Percentiles rank a stretch among this genome's conserved stretches.
phyloP scores from a whole-genome alignment of 30 jellyfish, hydroid and myxozoan genomes.

The Aurelia aurita complex sp. Pacific region DNA sequence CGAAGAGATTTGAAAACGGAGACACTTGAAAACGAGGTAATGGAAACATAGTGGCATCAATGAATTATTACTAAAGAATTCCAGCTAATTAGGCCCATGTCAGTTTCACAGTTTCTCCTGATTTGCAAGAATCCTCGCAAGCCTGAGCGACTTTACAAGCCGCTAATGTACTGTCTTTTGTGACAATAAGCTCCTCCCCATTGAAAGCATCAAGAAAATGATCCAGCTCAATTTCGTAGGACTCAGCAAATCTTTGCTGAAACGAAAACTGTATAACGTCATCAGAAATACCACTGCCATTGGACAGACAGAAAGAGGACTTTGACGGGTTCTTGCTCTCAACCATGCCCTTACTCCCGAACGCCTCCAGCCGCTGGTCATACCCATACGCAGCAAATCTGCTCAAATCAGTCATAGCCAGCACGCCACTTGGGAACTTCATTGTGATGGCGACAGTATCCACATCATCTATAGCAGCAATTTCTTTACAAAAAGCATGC shows the following conservation, averaged over 20 bases:
- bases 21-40: too few relatives aligned
- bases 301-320: constrained; percentile 63
- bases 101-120: constrained; percentile 70
- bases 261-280: constrained; percentile 72
- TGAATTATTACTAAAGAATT: too few relatives aligned
- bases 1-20: too few relatives aligned
- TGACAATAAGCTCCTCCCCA: constrained; percentile 49
- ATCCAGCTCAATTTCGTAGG: constrained; percentile 72
- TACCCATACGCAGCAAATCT: constrained; percentile 95
- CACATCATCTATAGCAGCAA: constrained; percentile 80
- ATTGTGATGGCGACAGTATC: constrained; percentile 89
- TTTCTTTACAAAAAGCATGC: constrained; percentile 66
- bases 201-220: constrained; percentile 84
- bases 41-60: too few relatives aligned
- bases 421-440: constrained; percentile 89
- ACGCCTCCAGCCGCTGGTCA: constrained; percentile 95
- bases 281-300: constrained; percentile 54
- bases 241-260: constrained; percentile 77
- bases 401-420: constrained; percentile 86
- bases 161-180: constrained; percentile 53
- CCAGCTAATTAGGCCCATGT: constrained; percentile 6
- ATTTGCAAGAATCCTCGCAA: constrained; percentile 85
- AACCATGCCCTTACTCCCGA: constrained; percentile 92
- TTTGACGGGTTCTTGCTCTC: constrained; percentile 71
- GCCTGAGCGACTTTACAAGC: constrained; percentile 88